Evolutionary conservation across 2,797 vertebrate genomes (phyloP), one percentile per base, ranked within the genome.

Genomic region (Enteromius paludinosus): DNA sequence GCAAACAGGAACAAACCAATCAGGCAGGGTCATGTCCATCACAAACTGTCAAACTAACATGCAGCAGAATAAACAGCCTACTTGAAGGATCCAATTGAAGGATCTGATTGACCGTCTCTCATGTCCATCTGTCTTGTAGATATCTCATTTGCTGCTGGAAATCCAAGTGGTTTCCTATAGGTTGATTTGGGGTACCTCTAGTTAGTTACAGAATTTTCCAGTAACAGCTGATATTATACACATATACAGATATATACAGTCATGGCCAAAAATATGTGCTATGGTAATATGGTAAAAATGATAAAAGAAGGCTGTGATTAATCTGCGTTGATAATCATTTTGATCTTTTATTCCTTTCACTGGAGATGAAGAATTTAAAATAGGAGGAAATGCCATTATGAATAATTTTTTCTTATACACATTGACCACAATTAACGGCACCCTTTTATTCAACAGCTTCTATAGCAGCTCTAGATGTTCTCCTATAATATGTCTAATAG

Each of bases 91-190:
- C 81, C 85, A 84, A 87, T 14, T 81, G 85, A 74, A 74, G 83
- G 84, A 82, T 89, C 89, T 83, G 87, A 88, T 78, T 86, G 88
- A 86, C 81, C 86, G 78, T 89, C 88, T 88, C 88, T 84, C 76
- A 88, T 88, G 86, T 90, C 88, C 87, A 88, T 84, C 78, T 87
- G 82, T 82, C 88, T 88, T 43, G 84, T 64, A 49, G 86, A 87
- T 70, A 86, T 88, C 84, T 89, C 88, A 89, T 82, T 89, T 85
- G 89, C 85, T 90, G 83, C 87, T 75, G 88, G 87, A 70, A 89
- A 86, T 90, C 88, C 89, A 83, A 88, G 65, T 82, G 88, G 88
- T 81, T 89, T 89, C 89, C 89, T 89, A 86, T 74, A 83, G 79
- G 84, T 89, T 84, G 84, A 83, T 88, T 85, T 84, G 72, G 84